These are phyloP conservation scores for Axinella damicornis DNA, from an alignment of 37 sponge, comb jelly and placozoan species.

Conservation along the genomic window DNA sequence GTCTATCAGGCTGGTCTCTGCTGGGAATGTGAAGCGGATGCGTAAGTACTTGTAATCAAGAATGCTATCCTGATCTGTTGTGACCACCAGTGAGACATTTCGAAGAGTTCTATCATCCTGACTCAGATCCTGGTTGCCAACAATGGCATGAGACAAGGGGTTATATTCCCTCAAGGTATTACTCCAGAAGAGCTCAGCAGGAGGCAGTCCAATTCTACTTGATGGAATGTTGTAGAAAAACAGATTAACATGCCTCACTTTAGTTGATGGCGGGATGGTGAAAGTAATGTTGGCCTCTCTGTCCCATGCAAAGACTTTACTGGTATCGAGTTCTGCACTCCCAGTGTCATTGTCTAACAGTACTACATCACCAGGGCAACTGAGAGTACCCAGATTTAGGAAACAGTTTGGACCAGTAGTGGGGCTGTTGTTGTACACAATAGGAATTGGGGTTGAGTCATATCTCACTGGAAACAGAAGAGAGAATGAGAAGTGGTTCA, in stretches of 20 bases:
- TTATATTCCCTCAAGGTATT: neutral
- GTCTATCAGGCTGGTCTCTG: neutral
- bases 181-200: neutral
- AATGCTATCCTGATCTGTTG: neutral
- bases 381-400: neutral
- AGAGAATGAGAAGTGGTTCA: too few relatives aligned
- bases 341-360: neutral
- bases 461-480: too few relatives aligned
- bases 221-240: slow-evolving; percentile 63
- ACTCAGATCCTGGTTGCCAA: slow-evolving; percentile 42
- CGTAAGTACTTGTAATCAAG: neutral
- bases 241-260: slow-evolving; percentile 25
- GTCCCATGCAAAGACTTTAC: slow-evolving; percentile 41
- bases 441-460: too few relatives aligned
- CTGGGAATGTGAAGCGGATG: slow-evolving; percentile 18
- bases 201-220: slow-evolving; percentile 49
- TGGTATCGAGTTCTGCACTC: neutral
- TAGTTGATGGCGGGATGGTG: neutral
- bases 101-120: slow-evolving; percentile 22
- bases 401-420: too few relatives aligned
- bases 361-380: neutral
- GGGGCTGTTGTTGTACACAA: neutral
- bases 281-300: neutral
- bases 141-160: slow-evolving; percentile 1
- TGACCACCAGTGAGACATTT: slow-evolving; percentile 37